Percentiles rank a stretch among this genome's conserved stretches.
Evolutionary conservation across 2,113 vertebrate species (phyloP).

Genomic region (Alligator sinensis): DNA sequence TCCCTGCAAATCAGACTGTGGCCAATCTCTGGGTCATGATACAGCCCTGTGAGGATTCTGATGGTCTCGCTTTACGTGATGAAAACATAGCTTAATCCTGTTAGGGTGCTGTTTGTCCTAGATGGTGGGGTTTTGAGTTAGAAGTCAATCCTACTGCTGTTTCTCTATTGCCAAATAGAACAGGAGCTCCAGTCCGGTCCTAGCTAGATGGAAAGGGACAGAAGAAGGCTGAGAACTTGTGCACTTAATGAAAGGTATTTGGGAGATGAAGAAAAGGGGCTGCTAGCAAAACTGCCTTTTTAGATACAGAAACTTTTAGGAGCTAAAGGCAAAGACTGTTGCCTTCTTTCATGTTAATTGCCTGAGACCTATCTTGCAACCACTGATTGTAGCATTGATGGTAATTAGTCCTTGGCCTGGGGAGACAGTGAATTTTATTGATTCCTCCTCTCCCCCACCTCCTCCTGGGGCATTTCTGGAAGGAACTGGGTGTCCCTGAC

Average conservation of each 20-base stretch:
- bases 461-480: background rate
- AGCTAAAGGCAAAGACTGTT: background rate
- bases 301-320: background rate
- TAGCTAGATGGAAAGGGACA: background rate
- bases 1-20: background rate
- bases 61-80: background rate
- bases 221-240: background rate
- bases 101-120: background rate
- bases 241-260: background rate
- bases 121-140: background rate
- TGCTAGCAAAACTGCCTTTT: background rate
- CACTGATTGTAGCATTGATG: background rate
- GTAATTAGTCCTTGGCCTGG: background rate
- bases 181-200: background rate
- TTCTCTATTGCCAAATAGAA: background rate
- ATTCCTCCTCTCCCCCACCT: too few relatives aligned
- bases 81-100: background rate
- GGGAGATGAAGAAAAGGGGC: background rate
- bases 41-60: background rate
- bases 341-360: background rate
- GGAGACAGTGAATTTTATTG: background rate
- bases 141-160: background rate
- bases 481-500: background rate
- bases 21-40: background rate
- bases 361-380: background rate